phyloP scores from a whole-genome alignment of 2,113 vertebrate genomes.

The Genyomyrus donnyi region DNA sequence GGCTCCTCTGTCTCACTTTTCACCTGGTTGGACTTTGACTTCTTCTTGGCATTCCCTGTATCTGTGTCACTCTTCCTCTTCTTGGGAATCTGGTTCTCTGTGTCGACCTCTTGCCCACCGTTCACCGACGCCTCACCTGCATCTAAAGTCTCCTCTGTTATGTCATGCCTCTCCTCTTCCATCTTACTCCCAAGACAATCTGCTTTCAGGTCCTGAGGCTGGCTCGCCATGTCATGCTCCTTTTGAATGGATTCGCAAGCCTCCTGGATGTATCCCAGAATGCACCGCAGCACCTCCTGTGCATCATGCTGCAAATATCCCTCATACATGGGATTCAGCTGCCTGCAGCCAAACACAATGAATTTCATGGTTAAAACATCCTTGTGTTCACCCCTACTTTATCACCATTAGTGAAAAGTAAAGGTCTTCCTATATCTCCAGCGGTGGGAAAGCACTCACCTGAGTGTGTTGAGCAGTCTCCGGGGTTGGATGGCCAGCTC shows the following conservation, averaged over 20 bases:
- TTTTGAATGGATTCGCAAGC: conserved; percentile 84
- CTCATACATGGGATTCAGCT: conserved; percentile 97
- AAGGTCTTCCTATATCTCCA: not conserved
- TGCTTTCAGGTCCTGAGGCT: conserved; percentile 31
- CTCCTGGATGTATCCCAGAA: conserved; percentile 89
- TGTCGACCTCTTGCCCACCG: conserved; percentile 43
- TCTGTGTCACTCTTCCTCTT: conserved; percentile 89
- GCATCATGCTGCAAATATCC: conserved; percentile 95
- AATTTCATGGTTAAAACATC: not conserved
- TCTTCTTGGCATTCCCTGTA: conserved; percentile 86
- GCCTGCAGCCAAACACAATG: conserved; percentile 54
- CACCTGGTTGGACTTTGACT: conserved; percentile 72
- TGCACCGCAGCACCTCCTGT: conserved; percentile 94
- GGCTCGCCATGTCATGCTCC: conserved; percentile 51
- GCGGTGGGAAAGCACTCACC: conserved; percentile 53
- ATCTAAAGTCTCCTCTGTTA: not conserved
- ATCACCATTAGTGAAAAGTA: not conserved
- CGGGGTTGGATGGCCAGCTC: conserved; percentile 85
- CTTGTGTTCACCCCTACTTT: not conserved
- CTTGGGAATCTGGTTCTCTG: conserved; percentile 60
- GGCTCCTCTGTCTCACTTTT: conserved; percentile 60
- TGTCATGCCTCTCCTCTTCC: not conserved
- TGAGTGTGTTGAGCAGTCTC: conserved; percentile 81
- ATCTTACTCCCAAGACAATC: not conserved
- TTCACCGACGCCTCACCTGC: conserved; percentile 3